phyloP scores from a whole-genome alignment of 64 coral and sea anemone genomes.

The Trachythela sp. region DNA sequence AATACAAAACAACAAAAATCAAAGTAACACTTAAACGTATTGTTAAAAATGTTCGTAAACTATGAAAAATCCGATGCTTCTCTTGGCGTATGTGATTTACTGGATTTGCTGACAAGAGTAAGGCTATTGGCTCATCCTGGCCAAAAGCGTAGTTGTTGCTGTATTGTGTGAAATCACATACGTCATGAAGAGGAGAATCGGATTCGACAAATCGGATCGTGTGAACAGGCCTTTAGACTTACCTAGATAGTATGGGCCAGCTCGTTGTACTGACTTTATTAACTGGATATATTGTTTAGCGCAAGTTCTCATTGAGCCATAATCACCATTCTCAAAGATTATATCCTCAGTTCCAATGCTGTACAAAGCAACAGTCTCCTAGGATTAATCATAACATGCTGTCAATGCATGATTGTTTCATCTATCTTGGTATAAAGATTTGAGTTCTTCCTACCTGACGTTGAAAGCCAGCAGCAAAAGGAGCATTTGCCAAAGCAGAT shows the following conservation, averaged over 20 bases:
- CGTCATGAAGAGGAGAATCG: no score
- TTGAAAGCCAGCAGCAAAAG: not conserved
- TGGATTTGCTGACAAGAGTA: no score
- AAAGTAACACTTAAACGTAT: no score
- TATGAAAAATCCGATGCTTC: no score
- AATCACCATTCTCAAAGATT: not conserved
- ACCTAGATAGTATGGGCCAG: not conserved
- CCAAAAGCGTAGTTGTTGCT: no score
- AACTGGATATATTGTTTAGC: not conserved
- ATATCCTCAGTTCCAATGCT: not conserved
- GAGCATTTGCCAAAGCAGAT: not conserved
- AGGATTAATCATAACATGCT: not conserved
- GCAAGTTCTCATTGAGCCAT: not conserved
- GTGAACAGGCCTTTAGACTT: not conserved
- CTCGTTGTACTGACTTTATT: not conserved
- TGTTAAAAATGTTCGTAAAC: no score
- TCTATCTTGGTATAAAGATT: not conserved
- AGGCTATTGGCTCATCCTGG: no score
- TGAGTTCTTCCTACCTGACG: not conserved
- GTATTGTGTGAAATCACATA: no score
- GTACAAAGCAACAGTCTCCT: not conserved
- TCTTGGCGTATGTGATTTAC: no score
- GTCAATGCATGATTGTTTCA: no score
- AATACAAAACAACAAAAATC: no score
- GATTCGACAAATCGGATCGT: no score